Evolutionary conservation across 2,888 invertebrate species (phyloP).

Genomic region (Drosophila mercatorum): DNA sequence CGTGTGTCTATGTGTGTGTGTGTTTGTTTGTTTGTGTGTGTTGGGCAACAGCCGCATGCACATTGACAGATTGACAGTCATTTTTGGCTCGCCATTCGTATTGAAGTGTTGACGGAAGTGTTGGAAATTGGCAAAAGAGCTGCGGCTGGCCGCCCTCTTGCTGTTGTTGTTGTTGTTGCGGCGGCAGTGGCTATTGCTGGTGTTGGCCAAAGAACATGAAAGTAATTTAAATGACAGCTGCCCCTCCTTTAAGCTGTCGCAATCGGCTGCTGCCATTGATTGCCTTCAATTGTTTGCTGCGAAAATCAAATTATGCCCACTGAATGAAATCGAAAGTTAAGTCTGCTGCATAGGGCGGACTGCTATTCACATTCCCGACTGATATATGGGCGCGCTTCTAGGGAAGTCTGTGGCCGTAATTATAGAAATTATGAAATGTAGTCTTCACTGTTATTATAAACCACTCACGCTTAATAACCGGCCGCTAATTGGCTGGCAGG

Average conservation of each 20-base stretch:
- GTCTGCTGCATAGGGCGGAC: constrained; percentile 6
- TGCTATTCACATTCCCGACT: background rate
- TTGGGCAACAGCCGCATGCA: constrained; percentile 37
- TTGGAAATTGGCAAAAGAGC: constrained; percentile 68
- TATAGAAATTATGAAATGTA: constrained; percentile 62
- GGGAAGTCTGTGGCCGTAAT: constrained; percentile 32
- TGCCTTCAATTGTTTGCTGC: constrained; percentile 66
- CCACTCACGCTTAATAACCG: constrained; percentile 78
- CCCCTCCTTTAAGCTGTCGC: constrained; percentile 10
- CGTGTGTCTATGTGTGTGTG: constrained; percentile 11
- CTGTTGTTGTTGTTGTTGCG: constrained; percentile 19
- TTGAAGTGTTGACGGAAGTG: constrained; percentile 79
- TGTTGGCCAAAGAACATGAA: constrained; percentile 60
- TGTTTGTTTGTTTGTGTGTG: constrained; percentile 20
- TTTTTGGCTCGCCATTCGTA: constrained; percentile 63
- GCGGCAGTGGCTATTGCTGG: constrained; percentile 12
- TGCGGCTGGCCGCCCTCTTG: constrained; percentile 25
- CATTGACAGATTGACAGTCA: constrained; percentile 78
- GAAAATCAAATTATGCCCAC: constrained; percentile 49
- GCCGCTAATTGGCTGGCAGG: constrained; percentile 76
- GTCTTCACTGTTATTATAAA: constrained; percentile 67
- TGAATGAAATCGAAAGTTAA: constrained; percentile 65
- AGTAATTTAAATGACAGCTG: constrained; percentile 68
- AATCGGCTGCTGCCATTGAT: constrained; percentile 53
- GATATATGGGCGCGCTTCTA: background rate